A percentile compares a stretch with the other conserved stretches of the same genome.
phyloP scores from a whole-genome alignment of 2,797 vertebrate genomes.

The Lepidocolaptes lacrymiger region DNA sequence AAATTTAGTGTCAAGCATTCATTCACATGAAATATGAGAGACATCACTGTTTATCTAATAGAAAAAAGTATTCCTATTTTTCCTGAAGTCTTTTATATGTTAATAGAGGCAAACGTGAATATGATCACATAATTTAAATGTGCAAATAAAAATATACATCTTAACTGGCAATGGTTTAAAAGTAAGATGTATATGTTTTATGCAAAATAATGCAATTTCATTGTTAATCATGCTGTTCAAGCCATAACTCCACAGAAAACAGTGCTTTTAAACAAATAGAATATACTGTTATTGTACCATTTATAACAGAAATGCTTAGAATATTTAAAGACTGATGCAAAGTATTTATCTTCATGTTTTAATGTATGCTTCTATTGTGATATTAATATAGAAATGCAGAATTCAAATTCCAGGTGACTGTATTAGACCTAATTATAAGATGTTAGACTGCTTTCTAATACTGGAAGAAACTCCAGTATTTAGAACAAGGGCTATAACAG shows the following conservation, averaged over 20 bases:
- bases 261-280: constrained; percentile 59
- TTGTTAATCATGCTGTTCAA: constrained; percentile 58
- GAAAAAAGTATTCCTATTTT: constrained; percentile 58
- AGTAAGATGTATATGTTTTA: constrained; percentile 57
- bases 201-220: constrained; percentile 57
- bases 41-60: constrained; percentile 61
- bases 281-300: constrained; percentile 45
- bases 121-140: constrained; percentile 58
- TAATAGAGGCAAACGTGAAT: constrained; percentile 59
- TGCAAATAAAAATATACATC: constrained; percentile 46
- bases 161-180: constrained; percentile 43
- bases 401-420: not conserved
- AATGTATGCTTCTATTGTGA: not conserved
- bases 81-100: constrained; percentile 71
- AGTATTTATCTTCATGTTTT: constrained; percentile 68
- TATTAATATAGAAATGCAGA: not conserved
- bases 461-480: not conserved
- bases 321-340: constrained; percentile 74
- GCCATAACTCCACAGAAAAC: constrained; percentile 34
- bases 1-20: constrained; percentile 17
- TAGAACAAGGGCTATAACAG: not conserved
- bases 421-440: not conserved
- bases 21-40: constrained; percentile 25
- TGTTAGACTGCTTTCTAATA: not conserved
- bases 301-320: constrained; percentile 76